Base-by-base conservation (phyloP, 1,140 invertebrate species). In the Cotesia typhae region DNA sequence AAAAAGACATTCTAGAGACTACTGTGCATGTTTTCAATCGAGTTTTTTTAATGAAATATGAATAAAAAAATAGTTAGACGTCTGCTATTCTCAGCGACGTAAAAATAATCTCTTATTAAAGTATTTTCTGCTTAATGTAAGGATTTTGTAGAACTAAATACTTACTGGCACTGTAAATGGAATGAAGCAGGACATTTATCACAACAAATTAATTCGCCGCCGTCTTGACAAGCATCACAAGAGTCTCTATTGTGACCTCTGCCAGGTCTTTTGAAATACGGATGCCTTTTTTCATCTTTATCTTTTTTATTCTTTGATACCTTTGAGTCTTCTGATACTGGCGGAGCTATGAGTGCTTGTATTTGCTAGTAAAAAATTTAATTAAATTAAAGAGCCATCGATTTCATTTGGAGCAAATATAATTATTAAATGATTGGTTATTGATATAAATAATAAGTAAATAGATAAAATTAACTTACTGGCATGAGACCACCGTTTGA, bases 181-280 rank as follows among this genome's bases (percentile, higher is more conserved):
- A 98, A 98, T 47, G 96, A 96, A 47, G 95, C 94, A 47, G 96
- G 96, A 83, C 97, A 98, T 75, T 92, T 91, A 83, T 98, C 96
- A 85, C 97, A 98, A 82, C 96, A 98, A 65, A 98, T 92, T n/a
- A 98, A 87, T 85, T 97, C 95, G 38, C 96, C 96, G 52, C 96
- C 96, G 89, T 98, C 96, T 75, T 93, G 90, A 83, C 95, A 97
- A 59, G 93, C 93, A 87, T 98, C 96, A 84, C 96, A 98, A 74
- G 91, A 93, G 83, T 98, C 96, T 83, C 94, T 94, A 87, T 98
- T 98, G 76, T 96, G 94, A n/a, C 95, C 92, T 81, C 94, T 92
- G 4, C 95, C 95, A 76, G 93, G 94, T 74, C 93, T 89, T 80
- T 94, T 93, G 77, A 94, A 95, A 79, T 96, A 95, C 4, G 92